Evolutionary conservation across 2,797 vertebrate genomes (phyloP).

Genomic region (Cygnus olor): DNA sequence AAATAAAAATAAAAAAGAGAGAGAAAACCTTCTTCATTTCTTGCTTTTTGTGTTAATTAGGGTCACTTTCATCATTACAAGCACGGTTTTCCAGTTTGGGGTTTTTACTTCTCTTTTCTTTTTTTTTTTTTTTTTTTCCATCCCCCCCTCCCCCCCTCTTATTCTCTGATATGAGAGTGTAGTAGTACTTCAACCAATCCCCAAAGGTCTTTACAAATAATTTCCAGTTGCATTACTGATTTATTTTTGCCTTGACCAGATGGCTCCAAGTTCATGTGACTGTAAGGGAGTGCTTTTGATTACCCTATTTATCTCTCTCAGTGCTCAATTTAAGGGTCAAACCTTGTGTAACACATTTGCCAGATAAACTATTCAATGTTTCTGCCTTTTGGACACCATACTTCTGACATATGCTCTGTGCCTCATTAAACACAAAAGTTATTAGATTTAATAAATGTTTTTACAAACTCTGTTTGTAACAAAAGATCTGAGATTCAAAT

Average conservation of each 20-base stretch:
- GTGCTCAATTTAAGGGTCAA: conserved; percentile 77
- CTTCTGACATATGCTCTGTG: conserved; percentile 75
- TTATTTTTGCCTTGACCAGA: conserved; percentile 77
- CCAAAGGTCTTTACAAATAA: conserved; percentile 69
- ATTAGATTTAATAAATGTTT: conserved; percentile 74
- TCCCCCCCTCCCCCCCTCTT: background rate
- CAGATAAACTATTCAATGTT: conserved; percentile 71
- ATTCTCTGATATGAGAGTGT: conserved; percentile 23
- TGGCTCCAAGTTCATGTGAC: conserved; percentile 75
- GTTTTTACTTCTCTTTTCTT: background rate
- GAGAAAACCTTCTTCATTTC: background rate
- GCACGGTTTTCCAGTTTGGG: background rate
- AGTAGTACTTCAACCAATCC: conserved; percentile 55
- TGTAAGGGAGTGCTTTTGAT: conserved; percentile 74
- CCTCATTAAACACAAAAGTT: conserved; percentile 76
- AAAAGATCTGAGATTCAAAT: conserved; percentile 40
- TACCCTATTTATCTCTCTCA: conserved; percentile 76
- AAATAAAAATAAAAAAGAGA: rapidly evolving
- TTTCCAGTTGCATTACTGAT: conserved; percentile 77
- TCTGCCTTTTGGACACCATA: conserved; percentile 69
- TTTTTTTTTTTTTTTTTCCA: too few species aligned
- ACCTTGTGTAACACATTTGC: conserved; percentile 75
- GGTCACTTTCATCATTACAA: conserved; percentile 49
- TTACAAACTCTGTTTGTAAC: conserved; percentile 65
- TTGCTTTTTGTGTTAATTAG: conserved; percentile 60